Conservation (phyloP, 2,113 vertebrate species). For the Psophia crepitans region DNA sequence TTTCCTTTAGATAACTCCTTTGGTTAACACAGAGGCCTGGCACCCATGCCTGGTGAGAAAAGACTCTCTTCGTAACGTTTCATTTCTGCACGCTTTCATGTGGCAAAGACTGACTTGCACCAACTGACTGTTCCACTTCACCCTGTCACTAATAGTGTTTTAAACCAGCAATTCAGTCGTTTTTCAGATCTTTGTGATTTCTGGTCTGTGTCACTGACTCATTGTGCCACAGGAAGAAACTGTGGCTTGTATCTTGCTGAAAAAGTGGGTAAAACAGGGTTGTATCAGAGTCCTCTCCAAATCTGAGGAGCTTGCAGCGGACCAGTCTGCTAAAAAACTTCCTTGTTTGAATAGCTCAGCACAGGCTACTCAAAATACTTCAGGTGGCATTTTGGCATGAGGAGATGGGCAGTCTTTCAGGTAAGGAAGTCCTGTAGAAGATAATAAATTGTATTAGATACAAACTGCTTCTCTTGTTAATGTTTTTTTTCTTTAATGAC, state of each 20-base stretch:
- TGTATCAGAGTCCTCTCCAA: background rate
- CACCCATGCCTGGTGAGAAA: background rate
- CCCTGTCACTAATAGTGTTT: background rate
- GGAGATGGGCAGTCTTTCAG: background rate
- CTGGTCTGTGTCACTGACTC: background rate
- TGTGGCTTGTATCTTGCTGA: background rate
- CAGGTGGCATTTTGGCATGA: background rate
- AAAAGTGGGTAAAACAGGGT: background rate
- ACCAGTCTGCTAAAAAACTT: background rate
- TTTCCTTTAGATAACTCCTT: background rate
- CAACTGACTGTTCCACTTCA: background rate
- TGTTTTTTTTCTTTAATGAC: background rate
- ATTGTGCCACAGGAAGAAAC: background rate
- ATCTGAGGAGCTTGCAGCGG: background rate
- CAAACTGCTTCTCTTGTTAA: background rate
- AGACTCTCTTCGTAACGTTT: background rate
- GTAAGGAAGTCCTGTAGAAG: background rate
- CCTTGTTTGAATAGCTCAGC: background rate
- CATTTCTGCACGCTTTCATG: accelerated
- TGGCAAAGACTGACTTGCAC: accelerated
- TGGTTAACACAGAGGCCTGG: background rate
- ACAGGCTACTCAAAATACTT: background rate
- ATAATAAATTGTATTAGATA: background rate
- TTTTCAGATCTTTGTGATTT: background rate
- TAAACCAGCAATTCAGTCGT: background rate